Percentiles rank a stretch among this genome's conserved stretches.
phyloP scores from a whole-genome alignment of 2,797 vertebrate species.

The Ciconia nigra region DNA sequence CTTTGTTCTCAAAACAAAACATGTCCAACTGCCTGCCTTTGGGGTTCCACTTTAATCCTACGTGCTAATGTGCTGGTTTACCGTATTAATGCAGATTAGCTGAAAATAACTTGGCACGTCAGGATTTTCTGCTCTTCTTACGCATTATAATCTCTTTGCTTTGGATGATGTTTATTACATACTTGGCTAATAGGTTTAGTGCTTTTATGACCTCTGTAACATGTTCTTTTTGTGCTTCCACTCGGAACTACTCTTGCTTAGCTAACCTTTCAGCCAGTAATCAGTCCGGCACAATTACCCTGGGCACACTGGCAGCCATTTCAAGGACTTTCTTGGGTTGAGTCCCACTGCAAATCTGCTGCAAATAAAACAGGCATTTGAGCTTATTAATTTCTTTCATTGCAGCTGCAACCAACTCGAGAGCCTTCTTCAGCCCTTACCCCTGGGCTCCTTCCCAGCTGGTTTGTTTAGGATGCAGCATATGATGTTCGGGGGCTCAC shows the following conservation, averaged over 20 bases:
- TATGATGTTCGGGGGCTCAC: not conserved
- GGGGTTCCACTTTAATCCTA: slow-evolving; percentile 39
- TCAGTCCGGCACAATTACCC: not conserved
- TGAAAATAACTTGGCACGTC: slow-evolving; percentile 17
- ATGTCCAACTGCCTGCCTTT: slow-evolving; percentile 7
- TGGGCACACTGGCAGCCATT: not conserved
- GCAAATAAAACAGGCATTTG: slow-evolving; percentile 20
- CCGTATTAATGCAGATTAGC: slow-evolving; percentile 19
- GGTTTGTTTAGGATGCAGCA: not conserved
- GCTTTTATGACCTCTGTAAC: slow-evolving; percentile 21
- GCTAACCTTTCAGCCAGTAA: not conserved
- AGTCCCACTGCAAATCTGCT: not conserved
- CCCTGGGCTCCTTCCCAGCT: not conserved
- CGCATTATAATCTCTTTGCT: slow-evolving; percentile 16
- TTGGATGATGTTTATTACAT: slow-evolving; percentile 28
- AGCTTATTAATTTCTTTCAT: not conserved
- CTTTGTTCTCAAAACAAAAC: not conserved
- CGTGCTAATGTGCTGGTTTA: slow-evolving; percentile 7
- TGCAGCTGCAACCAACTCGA: not conserved
- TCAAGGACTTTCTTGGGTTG: not conserved
- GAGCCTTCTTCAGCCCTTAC: not conserved
- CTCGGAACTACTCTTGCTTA: slow-evolving; percentile 9
- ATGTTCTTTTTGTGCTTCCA: not conserved
- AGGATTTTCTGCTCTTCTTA: slow-evolving; percentile 32
- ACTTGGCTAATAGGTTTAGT: slow-evolving; percentile 42